Evolutionary conservation across 2,888 invertebrate genomes (phyloP), one percentile per base, ranked within the genome.

Genomic region (Prosapia bicincta): DNA sequence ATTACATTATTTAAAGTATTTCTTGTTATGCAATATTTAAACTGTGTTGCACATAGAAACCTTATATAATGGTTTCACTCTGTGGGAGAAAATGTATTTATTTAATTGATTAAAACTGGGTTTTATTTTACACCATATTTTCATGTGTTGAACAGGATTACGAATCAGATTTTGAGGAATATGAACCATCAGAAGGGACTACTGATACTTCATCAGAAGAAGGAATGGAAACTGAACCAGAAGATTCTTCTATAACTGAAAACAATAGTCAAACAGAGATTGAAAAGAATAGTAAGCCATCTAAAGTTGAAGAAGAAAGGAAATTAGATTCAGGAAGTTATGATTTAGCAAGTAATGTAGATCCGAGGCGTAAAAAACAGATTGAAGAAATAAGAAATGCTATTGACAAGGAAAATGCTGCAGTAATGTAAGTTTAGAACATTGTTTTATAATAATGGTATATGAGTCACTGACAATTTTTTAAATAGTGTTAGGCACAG

Each of bases 321-420:
- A 88, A 89, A 83, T 80, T 89, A 71, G 90, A 90, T 82, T 90
- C 90, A 0, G 90, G 89, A 0, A 88, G 87, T 81, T 90, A 88
- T 81, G 90, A 90, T 66, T 82, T 89, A 79, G 80, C 78, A 65
- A 71, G 74, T 23, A 69, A 73, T 43, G 32, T 28, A 26, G 71
- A 74, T 20, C 68, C 74, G 23, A 77, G 70, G 28, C 78, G 79
- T 74, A 76, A 78, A 65, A 80, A 78, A 66, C 82, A 83, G 69
- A 77, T 87, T 69, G 83, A 84, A 71, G 84, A 85, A 76, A 86
- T 87, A 23, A 84, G 85, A 79, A 85, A 85, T 79, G 84, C 85
- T 3, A 82, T 86, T 6, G 84, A 85, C 69, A 83, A 82, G 75
- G 86, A 86, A 79, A 85, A 85, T 78, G 78, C 82, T 13, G 81